Evolutionary conservation across 2,888 invertebrate species (phyloP).

Genomic region (Drosophila rubida): DNA sequence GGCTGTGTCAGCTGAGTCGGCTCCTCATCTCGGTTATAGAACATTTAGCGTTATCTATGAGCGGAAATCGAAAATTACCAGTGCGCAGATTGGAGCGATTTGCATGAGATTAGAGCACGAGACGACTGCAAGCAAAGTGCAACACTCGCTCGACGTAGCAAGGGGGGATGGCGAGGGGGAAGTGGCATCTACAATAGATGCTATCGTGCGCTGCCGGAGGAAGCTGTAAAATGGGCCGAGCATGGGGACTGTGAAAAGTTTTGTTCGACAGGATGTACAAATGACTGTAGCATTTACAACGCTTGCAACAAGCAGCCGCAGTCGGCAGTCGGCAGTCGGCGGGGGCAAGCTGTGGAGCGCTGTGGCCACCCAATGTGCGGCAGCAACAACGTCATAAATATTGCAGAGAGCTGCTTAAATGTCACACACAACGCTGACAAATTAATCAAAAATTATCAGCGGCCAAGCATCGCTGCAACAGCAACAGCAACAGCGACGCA

Average conservation of each 20-base stretch:
- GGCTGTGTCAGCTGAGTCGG: conserved; percentile 36
- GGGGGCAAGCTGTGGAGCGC: conserved; percentile 34
- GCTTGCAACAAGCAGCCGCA: conserved; percentile 65
- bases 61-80: conserved; percentile 83
- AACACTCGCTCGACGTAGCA: background rate
- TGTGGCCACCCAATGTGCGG: conserved; percentile 73
- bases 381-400: conserved; percentile 72
- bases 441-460: conserved; percentile 80
- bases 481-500: conserved; percentile 40
- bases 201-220: conserved; percentile 58
- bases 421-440: conserved; percentile 80
- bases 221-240: conserved; percentile 61
- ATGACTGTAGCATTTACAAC: conserved; percentile 69
- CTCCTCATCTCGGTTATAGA: conserved; percentile 45
- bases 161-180: conserved; percentile 30
- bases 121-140: conserved; percentile 36
- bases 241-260: conserved; percentile 67
- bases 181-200: conserved; percentile 37
- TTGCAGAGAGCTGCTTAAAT: conserved; percentile 81
- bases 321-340: conserved; percentile 16
- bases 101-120: conserved; percentile 72
- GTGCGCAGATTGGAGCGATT: conserved; percentile 75
- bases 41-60: conserved; percentile 69
- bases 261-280: conserved; percentile 76
- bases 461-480: conserved; percentile 64